Conservation (phyloP, 1,140 invertebrate species). For the Lanistes nyassanus region DNA sequence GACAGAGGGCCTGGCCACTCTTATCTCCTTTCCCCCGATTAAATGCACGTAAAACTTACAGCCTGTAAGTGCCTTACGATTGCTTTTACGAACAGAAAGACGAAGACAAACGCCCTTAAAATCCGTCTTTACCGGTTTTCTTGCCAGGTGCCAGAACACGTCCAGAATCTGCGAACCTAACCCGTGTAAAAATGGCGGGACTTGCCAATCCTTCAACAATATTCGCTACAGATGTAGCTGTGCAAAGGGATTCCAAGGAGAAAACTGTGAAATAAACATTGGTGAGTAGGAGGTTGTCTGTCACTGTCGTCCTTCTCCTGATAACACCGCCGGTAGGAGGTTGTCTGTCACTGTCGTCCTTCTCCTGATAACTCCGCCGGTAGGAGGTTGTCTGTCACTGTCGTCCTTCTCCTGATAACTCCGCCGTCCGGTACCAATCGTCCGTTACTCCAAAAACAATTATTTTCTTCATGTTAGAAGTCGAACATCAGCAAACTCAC, state of each 20-base stretch:
- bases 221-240: slow-evolving; percentile 83
- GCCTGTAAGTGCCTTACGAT: not conserved
- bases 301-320: not conserved
- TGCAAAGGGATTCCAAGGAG: slow-evolving; percentile 71
- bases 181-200: slow-evolving; percentile 91
- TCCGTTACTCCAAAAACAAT: not conserved
- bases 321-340: not conserved
- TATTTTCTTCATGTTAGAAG: not conserved
- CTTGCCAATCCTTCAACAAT: slow-evolving; percentile 71
- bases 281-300: not conserved
- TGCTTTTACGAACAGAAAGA: not conserved
- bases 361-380: not conserved
- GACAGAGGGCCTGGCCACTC: not conserved
- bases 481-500: not conserved
- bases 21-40: not conserved
- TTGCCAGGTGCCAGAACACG: slow-evolving; percentile 91
- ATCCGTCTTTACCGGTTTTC: not conserved
- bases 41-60: not conserved
- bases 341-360: not conserved
- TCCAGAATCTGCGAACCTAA: slow-evolving; percentile 84
- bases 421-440: not conserved
- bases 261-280: slow-evolving; percentile 81
- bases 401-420: not conserved
- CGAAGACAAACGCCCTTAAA: not conserved
- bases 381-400: not conserved